A percentile compares a stretch with the other conserved stretches of the same genome.
phyloP scores from a whole-genome alignment of 2,797 vertebrate species.

The Clarias platycephalus region DNA sequence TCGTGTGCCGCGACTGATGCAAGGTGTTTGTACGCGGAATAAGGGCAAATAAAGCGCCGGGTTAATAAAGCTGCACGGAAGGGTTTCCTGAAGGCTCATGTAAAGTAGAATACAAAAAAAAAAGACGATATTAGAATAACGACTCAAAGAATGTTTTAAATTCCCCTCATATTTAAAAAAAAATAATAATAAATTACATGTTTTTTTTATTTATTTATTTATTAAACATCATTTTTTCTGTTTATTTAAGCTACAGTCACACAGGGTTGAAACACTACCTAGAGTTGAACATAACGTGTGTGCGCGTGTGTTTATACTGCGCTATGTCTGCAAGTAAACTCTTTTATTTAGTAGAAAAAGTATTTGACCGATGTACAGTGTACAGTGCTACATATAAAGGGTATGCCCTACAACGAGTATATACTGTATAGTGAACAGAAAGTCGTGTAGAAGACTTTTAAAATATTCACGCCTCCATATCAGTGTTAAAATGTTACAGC shows the following conservation, averaged over 20 bases:
- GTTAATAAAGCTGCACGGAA: conserved; percentile 8
- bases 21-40: not conserved
- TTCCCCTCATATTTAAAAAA: not conserved
- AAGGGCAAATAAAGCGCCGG: not conserved
- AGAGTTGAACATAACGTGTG: not conserved
- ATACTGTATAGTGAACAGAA: not conserved
- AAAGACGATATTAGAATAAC: too few species aligned
- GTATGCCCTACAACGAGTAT: not conserved
- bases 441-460: too few species aligned
- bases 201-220: not conserved
- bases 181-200: too few species aligned
- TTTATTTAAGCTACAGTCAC: not conserved
- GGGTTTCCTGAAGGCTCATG: not conserved
- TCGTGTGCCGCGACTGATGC: not conserved
- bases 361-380: not conserved
- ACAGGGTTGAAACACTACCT: not conserved
- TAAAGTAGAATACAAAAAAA: too few species aligned
- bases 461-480: not conserved
- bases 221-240: not conserved
- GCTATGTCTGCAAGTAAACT: not conserved
- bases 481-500: not conserved
- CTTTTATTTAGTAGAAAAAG: not conserved
- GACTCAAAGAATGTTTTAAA: not conserved
- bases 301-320: not conserved
- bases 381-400: not conserved